Evolutionary conservation across 2,888 invertebrate species (phyloP).

Genomic region (Troides oblongomaculatus): DNA sequence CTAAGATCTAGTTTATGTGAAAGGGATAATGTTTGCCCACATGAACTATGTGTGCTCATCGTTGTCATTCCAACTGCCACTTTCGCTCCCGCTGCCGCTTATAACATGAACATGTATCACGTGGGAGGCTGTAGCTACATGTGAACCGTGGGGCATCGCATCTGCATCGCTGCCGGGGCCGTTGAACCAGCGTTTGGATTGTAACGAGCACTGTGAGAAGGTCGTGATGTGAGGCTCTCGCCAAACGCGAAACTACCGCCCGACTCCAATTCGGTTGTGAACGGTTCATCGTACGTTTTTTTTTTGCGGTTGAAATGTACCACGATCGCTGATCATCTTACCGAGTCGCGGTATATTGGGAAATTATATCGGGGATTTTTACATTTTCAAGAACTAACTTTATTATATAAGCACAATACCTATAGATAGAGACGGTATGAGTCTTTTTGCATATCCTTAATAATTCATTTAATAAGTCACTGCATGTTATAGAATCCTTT

Average conservation of each 20-base stretch:
- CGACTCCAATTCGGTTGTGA: constrained; percentile 38
- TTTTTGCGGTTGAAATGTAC: constrained; percentile 1
- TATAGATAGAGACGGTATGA: too few relatives aligned
- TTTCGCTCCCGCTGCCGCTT: constrained; percentile 40
- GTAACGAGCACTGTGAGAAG: constrained; percentile 68
- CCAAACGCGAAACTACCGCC: constrained; percentile 61
- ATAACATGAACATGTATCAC: constrained; percentile 43
- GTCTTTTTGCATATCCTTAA: too few relatives aligned
- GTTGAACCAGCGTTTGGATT: constrained; percentile 52
- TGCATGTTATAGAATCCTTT: too few relatives aligned
- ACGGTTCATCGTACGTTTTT: constrained; percentile 19
- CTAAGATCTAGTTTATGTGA: too few relatives aligned
- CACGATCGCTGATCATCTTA: neutral
- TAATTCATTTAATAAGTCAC: too few relatives aligned
- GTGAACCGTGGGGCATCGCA: constrained; percentile 68
- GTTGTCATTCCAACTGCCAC: too few relatives aligned
- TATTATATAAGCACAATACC: too few relatives aligned
- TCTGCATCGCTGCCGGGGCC: constrained; percentile 67
- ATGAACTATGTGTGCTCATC: too few relatives aligned
- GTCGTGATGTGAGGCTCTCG: constrained; percentile 61
- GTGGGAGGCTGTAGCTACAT: constrained; percentile 77
- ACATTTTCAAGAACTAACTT: too few relatives aligned
- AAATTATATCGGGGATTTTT: too few relatives aligned
- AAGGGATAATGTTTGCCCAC: too few relatives aligned
- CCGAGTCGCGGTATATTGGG: too few relatives aligned